These are phyloP conservation scores for Euthynnus affinis DNA, from an alignment of 2,797 vertebrate genomes.

Conservation along the genomic window DNA sequence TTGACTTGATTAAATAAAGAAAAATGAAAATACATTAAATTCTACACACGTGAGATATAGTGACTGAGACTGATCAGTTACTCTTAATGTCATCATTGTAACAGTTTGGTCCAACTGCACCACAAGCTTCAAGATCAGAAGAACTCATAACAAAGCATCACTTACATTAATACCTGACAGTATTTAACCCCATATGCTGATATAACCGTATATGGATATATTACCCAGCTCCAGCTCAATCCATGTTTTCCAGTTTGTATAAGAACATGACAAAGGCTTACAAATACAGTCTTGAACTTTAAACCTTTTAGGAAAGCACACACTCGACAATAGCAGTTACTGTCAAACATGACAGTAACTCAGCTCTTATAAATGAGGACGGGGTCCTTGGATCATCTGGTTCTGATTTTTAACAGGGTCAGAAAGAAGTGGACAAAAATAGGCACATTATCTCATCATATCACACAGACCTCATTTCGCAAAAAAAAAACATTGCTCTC, in stretches of 20 bases:
- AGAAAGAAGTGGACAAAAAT: background rate
- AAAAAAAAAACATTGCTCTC: background rate
- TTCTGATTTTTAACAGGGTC: background rate
- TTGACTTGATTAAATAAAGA: no score
- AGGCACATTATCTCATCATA: constrained; percentile 32
- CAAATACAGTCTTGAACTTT: background rate
- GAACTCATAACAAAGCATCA: background rate
- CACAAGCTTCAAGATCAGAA: background rate
- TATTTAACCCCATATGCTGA: background rate
- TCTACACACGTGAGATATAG: background rate
- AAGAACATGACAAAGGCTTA: background rate
- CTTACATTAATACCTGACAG: background rate
- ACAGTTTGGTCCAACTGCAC: constrained; percentile 9
- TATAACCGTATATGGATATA: background rate
- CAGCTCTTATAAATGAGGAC: background rate
- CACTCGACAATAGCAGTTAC: background rate
- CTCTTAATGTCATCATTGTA: background rate
- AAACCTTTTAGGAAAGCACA: constrained; percentile 17
- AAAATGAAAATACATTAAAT: no score
- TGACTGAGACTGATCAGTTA: background rate
- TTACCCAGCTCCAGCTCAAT: background rate
- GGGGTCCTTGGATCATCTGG: background rate
- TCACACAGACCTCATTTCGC: background rate
- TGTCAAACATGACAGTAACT: background rate
- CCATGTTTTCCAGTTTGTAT: background rate